Percentiles rank a stretch among this genome's conserved stretches.
These are phyloP conservation scores for Pristionchus exspectatus DNA, from an alignment of 2,888 invertebrate genomes.

Conservation along the genomic window DNA sequence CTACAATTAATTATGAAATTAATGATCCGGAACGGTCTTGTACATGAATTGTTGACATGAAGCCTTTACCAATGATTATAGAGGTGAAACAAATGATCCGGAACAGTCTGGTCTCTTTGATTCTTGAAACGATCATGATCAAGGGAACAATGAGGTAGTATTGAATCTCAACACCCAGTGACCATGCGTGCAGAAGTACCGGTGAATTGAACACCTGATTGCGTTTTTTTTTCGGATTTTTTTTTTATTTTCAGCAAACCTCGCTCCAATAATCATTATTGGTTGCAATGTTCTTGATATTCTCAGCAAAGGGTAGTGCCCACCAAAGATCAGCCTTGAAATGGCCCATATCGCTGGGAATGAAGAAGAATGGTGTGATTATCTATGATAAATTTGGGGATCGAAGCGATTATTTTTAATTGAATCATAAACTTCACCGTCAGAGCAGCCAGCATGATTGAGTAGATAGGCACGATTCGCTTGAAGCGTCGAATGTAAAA, in stretches of 20 bases:
- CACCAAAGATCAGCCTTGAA: background rate
- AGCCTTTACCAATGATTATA: background rate
- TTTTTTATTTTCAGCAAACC: background rate
- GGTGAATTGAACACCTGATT: constrained; percentile 42
- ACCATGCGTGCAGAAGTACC: constrained; percentile 25
- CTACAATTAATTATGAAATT: background rate
- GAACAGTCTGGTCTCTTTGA: background rate
- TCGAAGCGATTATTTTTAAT: background rate
- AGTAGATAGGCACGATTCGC: constrained; percentile 42
- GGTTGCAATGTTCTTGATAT: background rate
- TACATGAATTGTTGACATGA: too few relatives aligned
- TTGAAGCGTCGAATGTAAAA: constrained; percentile 48
- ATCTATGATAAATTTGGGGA: background rate
- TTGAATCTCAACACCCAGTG: constrained; percentile 50
- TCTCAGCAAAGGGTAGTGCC: background rate
- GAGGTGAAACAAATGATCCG: background rate
- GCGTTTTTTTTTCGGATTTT: background rate
- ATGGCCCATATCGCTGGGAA: background rate
- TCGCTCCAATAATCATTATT: background rate
- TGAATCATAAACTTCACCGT: background rate
- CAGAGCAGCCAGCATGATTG: background rate
- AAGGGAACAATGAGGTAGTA: constrained; percentile 49
- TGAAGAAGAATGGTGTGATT: background rate
- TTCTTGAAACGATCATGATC: background rate
- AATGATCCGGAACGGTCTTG: too few relatives aligned